Evolutionary conservation across 2,113 vertebrate genomes (phyloP).

Genomic region (Cyphomyrus plagiostoma): DNA sequence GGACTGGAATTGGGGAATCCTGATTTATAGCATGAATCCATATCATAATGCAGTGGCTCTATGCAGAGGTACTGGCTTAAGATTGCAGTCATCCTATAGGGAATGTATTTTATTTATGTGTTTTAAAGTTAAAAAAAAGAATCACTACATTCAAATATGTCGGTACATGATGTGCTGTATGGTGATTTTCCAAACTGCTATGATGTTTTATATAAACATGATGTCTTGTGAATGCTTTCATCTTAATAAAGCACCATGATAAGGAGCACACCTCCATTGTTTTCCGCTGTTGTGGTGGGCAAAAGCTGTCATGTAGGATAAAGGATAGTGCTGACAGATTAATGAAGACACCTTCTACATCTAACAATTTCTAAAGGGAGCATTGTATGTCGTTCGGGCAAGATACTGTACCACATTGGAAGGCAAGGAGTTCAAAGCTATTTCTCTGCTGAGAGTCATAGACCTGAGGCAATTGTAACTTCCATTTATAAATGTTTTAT

Average conservation of each 20-base stretch:
- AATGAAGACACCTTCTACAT: background rate
- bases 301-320: background rate
- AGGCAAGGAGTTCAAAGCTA: background rate
- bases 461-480: background rate
- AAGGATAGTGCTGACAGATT: conserved; percentile 3
- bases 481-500: background rate
- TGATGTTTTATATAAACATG: background rate
- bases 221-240: background rate
- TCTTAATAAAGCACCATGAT: background rate
- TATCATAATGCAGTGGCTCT: background rate
- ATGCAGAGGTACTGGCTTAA: background rate
- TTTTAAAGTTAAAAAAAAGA: background rate
- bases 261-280: background rate
- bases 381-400: background rate
- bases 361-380: background rate
- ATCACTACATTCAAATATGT: background rate
- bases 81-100: background rate
- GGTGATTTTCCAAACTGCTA: conserved; percentile 6
- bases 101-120: background rate
- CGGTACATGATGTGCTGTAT: background rate
- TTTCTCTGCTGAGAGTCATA: background rate
- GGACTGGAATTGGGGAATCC: background rate
- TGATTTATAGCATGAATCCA: background rate
- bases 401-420: background rate
- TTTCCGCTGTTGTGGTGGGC: background rate